A percentile compares a stretch with the other conserved stretches of the same genome.
Conservation (phyloP, 2,888 invertebrate species). For the Prosopocoilus inquinatus region DNA sequence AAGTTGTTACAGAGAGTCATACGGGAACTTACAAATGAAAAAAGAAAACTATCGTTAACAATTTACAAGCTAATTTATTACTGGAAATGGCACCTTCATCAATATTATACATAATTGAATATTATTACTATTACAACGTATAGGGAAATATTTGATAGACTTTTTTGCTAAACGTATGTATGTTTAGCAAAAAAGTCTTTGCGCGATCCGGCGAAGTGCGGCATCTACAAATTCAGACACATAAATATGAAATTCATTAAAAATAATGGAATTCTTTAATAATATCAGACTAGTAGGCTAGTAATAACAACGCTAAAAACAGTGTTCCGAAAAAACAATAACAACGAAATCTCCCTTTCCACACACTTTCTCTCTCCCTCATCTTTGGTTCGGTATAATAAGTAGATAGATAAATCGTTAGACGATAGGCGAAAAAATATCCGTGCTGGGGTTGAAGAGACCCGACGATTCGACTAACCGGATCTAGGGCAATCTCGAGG, state of each 20-base stretch:
- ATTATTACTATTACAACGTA: too few relatives aligned
- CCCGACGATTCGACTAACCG: too few relatives aligned
- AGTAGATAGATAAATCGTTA: conserved; percentile 3
- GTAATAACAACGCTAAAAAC: conserved; percentile 11
- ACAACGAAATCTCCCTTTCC: background rate
- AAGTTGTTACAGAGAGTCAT: too few relatives aligned
- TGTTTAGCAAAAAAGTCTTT: too few relatives aligned
- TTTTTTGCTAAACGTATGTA: conserved; percentile 10
- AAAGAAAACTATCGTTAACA: conserved; percentile 9
- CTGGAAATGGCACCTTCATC: conserved; percentile 30
- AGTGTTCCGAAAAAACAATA: background rate
- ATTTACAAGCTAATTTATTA: conserved; percentile 29
- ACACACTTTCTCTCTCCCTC: background rate
- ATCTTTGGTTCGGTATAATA: conserved; percentile 3
- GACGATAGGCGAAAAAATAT: conserved; percentile 3
- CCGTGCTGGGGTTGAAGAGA: too few relatives aligned
- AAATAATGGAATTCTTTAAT: conserved; percentile 12
- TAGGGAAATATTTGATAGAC: conserved; percentile 13
- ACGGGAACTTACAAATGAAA: too few relatives aligned
- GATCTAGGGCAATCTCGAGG: too few relatives aligned
- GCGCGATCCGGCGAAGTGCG: background rate
- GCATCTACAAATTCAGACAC: background rate
- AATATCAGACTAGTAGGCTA: conserved; percentile 19
- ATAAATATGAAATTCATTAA: background rate
- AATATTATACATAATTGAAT: conserved; percentile 21